Evolutionary conservation across 1,140 invertebrate genomes (phyloP), one percentile per base, ranked within the genome.

Genomic region (Trichonephila clavipes): DNA sequence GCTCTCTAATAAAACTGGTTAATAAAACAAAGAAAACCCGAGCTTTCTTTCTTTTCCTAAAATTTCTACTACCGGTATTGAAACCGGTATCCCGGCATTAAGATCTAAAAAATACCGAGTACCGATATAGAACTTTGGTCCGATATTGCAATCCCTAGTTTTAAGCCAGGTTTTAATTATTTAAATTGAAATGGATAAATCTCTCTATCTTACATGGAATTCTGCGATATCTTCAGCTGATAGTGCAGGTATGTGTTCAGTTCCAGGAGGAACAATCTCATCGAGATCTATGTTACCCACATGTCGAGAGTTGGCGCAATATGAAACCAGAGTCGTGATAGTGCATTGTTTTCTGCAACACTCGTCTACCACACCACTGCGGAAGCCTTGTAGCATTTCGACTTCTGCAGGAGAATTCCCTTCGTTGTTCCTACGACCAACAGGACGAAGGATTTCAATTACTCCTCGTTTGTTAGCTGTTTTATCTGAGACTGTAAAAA

Each of bases 301-400:
- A 24, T 93, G 59, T 61, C 28, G 19, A 16, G 85, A 83, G 28
- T 88, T 81, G 44, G 93, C 93, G 18, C 93, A 94, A 44, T 94
- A 94, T 7, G 88, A 91, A 21, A 24, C 93, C 24, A 94, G 24
- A 40, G 93, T 94, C 10, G 82, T 64, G 3, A 94, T n/a, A 18
- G 93, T 91, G 51, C 93, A 94, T 34, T 86, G 89, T 24, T 87
- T 94, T 62, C 72, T 90, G 66, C 93, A 94, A 51, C 93, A 94
- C 91, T 94, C 93, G 34, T 94, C 88, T 4, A 91, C 93, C 8
- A 94, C 83, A 19, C 93, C 93, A n/a, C 81, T 69, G 44, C 66
- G 58, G 58, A 62, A 88, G 44, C 18, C n/a, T n/a, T 58, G 5
- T 19, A 28, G 3, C 24, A 62, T 28, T 62, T 93, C 92, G 40